Evolutionary conservation across 2,888 invertebrate genomes (phyloP).

Genomic region (Conchocele bisecta): DNA sequence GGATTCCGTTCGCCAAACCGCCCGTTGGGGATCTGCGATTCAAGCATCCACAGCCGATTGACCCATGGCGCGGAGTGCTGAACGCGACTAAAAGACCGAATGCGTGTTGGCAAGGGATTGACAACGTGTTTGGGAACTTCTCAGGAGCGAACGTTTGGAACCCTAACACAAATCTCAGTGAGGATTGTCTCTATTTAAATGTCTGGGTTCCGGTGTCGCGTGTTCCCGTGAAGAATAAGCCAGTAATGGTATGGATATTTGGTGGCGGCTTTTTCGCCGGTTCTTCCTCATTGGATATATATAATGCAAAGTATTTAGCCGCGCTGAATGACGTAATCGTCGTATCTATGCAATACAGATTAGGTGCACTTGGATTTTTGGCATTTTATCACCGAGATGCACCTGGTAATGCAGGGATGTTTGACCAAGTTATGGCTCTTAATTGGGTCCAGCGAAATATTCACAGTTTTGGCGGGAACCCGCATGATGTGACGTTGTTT

Average conservation of each 20-base stretch:
- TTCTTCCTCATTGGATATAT: conserved; percentile 94
- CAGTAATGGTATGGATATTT: conserved; percentile 96
- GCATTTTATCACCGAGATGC: conserved; percentile 86
- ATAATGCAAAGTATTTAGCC: conserved; percentile 94
- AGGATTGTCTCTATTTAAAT: conserved; percentile 97
- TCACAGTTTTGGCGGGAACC: conserved; percentile 87
- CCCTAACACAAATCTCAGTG: conserved; percentile 94
- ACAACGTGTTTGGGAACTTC: conserved; percentile 95
- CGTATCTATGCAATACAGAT: conserved; percentile 97
- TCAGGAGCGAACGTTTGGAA: conserved; percentile 96
- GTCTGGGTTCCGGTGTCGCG: conserved; percentile 89
- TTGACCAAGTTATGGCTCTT: conserved; percentile 96
- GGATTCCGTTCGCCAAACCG: conserved; percentile 83
- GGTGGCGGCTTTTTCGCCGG: conserved; percentile 90
- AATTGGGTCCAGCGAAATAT: conserved; percentile 83
- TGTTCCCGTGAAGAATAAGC: conserved; percentile 85
- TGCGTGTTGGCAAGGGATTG: conserved; percentile 94
- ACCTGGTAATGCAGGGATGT: conserved; percentile 96
- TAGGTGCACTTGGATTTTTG: conserved; percentile 91
- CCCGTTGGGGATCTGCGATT: conserved; percentile 86
- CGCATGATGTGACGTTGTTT: conserved; percentile 95
- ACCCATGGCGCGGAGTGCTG: conserved; percentile 85
- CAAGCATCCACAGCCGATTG: conserved; percentile 75
- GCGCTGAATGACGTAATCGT: conserved; percentile 94
- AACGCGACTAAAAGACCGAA: conserved; percentile 93